These are phyloP conservation scores for Frankliniella fusca DNA, from an alignment of 2,888 invertebrate genomes.

Conservation along the genomic window DNA sequence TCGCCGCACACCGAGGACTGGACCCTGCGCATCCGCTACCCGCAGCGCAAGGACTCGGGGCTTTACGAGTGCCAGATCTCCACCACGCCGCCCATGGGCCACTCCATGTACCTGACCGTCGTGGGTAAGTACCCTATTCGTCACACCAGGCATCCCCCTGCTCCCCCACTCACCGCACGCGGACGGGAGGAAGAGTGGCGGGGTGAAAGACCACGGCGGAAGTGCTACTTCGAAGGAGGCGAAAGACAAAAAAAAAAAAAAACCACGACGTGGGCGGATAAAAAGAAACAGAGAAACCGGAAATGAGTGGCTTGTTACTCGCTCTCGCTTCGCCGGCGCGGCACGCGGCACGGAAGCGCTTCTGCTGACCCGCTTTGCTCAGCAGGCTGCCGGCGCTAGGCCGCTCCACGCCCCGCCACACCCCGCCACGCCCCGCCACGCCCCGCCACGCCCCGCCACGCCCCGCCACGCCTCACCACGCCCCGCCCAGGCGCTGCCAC, in stretches of 20 bases:
- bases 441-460: neutral
- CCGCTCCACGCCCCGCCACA: neutral
- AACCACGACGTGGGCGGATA: neutral
- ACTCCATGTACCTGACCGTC: conserved; percentile 73
- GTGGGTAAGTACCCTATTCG: conserved; percentile 68
- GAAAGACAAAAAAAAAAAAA: neutral
- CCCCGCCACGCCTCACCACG: neutral
- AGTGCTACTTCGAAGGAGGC: neutral
- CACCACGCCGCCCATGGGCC: conserved; percentile 82
- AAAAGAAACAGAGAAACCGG: neutral
- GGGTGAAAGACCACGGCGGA: too few species aligned
- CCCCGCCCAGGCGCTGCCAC: neutral
- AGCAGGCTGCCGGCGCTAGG: neutral
- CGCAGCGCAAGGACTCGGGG: conserved; percentile 69
- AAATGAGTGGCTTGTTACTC: neutral
- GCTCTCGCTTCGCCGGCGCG: neutral
- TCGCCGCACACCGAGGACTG: conserved; percentile 83
- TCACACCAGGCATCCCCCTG: neutral
- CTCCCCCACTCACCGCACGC: neutral
- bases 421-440: neutral
- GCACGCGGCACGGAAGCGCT: neutral
- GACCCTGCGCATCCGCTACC: conserved; percentile 72
- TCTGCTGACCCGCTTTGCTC: neutral
- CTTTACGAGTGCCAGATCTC: conserved; percentile 89
- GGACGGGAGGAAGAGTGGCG: too few species aligned